Conservation (phyloP, 2,888 invertebrate genomes). For the Argynnis bischoffii region DNA sequence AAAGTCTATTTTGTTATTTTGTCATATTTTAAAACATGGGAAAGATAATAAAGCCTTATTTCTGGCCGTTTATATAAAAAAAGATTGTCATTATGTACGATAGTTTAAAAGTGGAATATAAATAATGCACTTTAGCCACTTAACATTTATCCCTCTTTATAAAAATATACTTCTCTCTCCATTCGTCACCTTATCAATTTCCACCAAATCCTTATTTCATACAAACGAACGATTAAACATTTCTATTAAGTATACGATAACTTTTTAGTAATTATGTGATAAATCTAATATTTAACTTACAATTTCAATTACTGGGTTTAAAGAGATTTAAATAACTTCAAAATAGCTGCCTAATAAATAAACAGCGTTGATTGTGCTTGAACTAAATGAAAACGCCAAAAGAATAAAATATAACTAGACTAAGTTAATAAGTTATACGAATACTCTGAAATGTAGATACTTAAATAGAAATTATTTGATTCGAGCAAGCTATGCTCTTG, state of each 20-base stretch:
- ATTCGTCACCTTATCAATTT: conserved; percentile 16
- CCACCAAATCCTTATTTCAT: conserved; percentile 16
- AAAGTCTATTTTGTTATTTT: no score
- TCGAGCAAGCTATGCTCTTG: not conserved
- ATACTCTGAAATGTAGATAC: not conserved
- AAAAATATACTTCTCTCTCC: conserved; percentile 29
- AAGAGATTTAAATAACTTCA: not conserved
- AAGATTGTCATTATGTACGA: no score
- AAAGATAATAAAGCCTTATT: no score
- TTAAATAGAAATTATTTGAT: not conserved
- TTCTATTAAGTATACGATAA: not conserved
- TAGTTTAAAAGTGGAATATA: not conserved
- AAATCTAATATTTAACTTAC: conserved; percentile 4
- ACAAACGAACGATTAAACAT: conserved; percentile 14
- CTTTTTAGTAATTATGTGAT: conserved; percentile 6
- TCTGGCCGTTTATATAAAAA: no score
- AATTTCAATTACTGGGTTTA: not conserved
- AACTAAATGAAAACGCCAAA: conserved; percentile 13
- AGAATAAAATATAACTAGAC: conserved; percentile 4
- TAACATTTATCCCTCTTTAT: conserved; percentile 54
- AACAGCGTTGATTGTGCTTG: conserved; percentile 9
- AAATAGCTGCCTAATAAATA: conserved; percentile 15
- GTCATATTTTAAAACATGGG: no score
- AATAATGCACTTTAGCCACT: conserved; percentile 71
- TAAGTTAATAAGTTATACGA: conserved; percentile 11